These are phyloP conservation scores for Cryptocephalus primarius DNA, from an alignment of 2,888 invertebrate genomes.

Conservation along the genomic window DNA sequence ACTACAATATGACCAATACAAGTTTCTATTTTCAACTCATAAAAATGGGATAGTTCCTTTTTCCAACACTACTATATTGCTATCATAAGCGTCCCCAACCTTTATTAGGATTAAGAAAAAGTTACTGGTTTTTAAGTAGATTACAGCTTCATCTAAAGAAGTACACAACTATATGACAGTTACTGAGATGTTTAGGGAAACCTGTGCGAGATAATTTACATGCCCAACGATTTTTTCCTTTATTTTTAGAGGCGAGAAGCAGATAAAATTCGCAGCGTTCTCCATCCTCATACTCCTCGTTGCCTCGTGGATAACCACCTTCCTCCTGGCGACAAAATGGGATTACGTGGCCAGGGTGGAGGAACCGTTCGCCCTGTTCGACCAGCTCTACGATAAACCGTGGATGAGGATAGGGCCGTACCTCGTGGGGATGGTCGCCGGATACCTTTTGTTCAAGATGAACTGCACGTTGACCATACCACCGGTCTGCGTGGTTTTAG, in stretches of 20 bases:
- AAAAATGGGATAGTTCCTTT: too few relatives aligned
- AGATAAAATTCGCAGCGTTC: slow-evolving; percentile 51
- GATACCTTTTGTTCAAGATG: slow-evolving; percentile 59
- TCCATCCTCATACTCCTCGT: slow-evolving; percentile 49
- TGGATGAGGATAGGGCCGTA: slow-evolving; percentile 76
- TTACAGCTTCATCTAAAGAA: too few relatives aligned
- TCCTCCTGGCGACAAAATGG: slow-evolving; percentile 61
- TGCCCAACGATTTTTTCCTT: too few relatives aligned
- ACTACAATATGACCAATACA: too few relatives aligned
- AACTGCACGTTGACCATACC: slow-evolving; percentile 53
- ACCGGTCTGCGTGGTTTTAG: slow-evolving; percentile 42
- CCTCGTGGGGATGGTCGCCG: slow-evolving; percentile 65
- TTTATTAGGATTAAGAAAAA: too few relatives aligned
- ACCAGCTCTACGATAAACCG: slow-evolving; percentile 73
- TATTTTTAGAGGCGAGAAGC: slow-evolving; percentile 37
- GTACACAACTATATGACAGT: too few relatives aligned
- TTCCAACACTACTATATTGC: too few relatives aligned
- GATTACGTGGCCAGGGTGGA: slow-evolving; percentile 66
- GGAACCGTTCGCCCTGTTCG: slow-evolving; percentile 73
- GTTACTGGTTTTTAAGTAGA: too few relatives aligned
- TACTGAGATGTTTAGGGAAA: too few relatives aligned
- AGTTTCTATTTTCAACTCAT: too few relatives aligned
- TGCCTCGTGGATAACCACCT: slow-evolving; percentile 67
- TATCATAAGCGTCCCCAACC: too few relatives aligned
- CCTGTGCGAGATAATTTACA: too few relatives aligned